Evolutionary conservation across 2,888 invertebrate species (phyloP), one percentile per base, ranked within the genome.

Genomic region (Ischnus inquisitorius): DNA sequence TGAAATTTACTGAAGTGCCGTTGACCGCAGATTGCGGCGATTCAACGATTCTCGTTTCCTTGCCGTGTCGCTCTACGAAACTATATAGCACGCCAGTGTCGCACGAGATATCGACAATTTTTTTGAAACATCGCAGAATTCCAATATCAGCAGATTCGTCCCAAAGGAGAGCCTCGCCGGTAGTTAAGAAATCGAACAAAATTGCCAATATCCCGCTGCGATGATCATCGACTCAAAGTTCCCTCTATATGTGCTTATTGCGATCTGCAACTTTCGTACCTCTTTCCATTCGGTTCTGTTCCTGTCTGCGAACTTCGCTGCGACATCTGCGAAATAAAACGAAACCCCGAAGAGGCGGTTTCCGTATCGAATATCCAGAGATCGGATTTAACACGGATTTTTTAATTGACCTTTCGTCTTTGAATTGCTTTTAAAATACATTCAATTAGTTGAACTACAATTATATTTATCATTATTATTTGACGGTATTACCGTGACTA

Each of bases 171-270:
- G 19, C 12, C 10, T 16, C 25, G 12, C 28, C 12, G 5, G 28
- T 19, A 57, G 28, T 68, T 67, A 46, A 68, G n/a, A 28, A 41
- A 43, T 10, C 28, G 54, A 77, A 28, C 2, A 34, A 68, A 77
- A 77, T 77, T 68, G 28, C 19, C 77, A 60, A 77, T 77, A 68
- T 46, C 25, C 43, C 6, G 39, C 22, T 46, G 14, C n/a, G 22
- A 54, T 8, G 48, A 5, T n/a, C 22, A 34, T 12, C 34, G 46
- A 25, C 34, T 22, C 71, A 14, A 65, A 19, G n/a, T 41, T 46
- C 48, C 46, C 60, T 39, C 28, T n/a, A 6, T n/a, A 6, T 19
- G 39, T 72, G 8, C 34, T 34, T 34, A 74, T 67, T 68, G 46
- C 8, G 0, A 1, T 12, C 22, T 19, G 19, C 25, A 14, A 25